phyloP scores from a whole-genome alignment of 1,140 invertebrate genomes.

The Drosophila funebris region DNA sequence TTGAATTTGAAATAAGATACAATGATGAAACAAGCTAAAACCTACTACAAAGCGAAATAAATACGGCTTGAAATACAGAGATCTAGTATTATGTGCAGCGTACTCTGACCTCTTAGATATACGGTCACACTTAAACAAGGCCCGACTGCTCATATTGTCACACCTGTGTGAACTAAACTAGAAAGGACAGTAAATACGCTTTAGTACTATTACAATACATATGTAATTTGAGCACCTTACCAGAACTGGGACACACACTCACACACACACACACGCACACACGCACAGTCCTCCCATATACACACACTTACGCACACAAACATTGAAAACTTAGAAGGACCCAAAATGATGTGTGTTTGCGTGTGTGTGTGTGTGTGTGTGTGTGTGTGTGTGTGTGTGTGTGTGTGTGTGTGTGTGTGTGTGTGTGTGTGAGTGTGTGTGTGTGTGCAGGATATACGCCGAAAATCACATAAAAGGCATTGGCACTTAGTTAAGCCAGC shows the following conservation, averaged over 20 bases:
- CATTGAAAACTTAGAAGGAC: background rate
- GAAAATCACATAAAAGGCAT: conserved; percentile 80
- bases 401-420: background rate
- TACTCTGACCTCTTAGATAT: background rate
- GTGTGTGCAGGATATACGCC: conserved; percentile 19
- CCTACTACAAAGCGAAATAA: conserved; percentile 24
- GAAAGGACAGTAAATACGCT: conserved; percentile 36
- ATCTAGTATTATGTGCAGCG: background rate
- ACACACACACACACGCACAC: conserved; percentile 29
- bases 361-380: background rate
- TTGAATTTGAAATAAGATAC: conserved; percentile 53
- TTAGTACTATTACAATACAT: conserved; percentile 31
- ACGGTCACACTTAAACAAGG: conserved; percentile 31
- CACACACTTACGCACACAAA: conserved; percentile 6
- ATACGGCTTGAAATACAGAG: background rate
- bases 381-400: background rate
- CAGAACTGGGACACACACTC: conserved; percentile 45
- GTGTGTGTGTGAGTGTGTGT: background rate
- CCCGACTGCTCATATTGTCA: conserved; percentile 19
- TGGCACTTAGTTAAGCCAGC: conserved; percentile 77
- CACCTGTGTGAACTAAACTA: conserved; percentile 25
- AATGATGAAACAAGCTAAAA: conserved; percentile 25
- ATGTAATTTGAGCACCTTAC: conserved; percentile 25
- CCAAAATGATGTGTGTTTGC: background rate
- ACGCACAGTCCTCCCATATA: conserved; percentile 30